Evolutionary conservation across 2,113 vertebrate species (phyloP), one percentile per base, ranked within the genome.

Genomic region (Centropus bengalensis): DNA sequence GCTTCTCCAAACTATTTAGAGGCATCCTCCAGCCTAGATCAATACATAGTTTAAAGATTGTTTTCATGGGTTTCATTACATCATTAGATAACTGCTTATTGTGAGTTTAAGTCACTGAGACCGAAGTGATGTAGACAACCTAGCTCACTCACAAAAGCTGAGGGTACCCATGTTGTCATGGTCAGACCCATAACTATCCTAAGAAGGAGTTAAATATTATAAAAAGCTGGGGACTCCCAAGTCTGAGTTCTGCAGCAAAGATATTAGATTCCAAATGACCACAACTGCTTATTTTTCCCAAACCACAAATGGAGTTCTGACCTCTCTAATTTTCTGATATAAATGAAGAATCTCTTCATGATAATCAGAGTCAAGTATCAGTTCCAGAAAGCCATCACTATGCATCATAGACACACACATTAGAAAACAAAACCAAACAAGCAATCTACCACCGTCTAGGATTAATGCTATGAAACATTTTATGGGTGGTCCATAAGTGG

Each of bases 361-460:
- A 69, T 69, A 84, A 76, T 73, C 54, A 76, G 47, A 86, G 69
- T 92, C 62, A 93, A 91, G 84, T 85, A 77, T 91, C 69, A 36
- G 54, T 92, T 94, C 91, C 93, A 92, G 83, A 89, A 94, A 96
- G 77, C 82, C 70, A 76, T 91, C 74, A 8, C 58, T 95, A 16
- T 76, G 54, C 78, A 86, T 93, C 88, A 82, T 42, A 91, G 71
- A 70, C 86, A 88, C 0, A 17, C 55, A 45, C 67, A 86, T 94
- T 85, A 85, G 70, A 49, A 93, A 95, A 90, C 88, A 92, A 96
- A 95, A 80, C 86, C 88, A 94, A 85, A 71, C 70, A 89, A 93
- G 42, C 45, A 19, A 42, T 62, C 84, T 87, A 42, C 63, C 78
- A 59, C 71, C 94, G 89, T 85, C 58, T 2, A 3, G 55, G 78